phyloP scores from a whole-genome alignment of 2,888 invertebrate species.

The Oligia strigilis region DNA sequence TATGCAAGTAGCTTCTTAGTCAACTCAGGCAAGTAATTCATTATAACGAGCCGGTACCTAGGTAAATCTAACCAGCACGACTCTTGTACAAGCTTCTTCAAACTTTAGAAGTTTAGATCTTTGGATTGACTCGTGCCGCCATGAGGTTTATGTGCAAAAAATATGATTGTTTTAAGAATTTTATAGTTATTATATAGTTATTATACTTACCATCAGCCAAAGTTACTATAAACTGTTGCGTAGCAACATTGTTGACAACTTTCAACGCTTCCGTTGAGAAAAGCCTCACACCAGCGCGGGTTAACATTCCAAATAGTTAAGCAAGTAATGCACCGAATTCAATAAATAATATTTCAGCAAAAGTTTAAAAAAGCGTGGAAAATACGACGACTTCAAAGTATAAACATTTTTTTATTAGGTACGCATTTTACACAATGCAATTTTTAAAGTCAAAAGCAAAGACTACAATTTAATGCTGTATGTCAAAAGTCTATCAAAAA shows the following conservation, averaged over 20 bases:
- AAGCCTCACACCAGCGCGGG: constrained; percentile 77
- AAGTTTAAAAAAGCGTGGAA: not conserved
- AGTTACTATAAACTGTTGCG: constrained; percentile 85
- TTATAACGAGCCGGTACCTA: not conserved
- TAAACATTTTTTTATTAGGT: too few species aligned
- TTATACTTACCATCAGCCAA: constrained; percentile 78
- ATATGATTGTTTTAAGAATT: not conserved
- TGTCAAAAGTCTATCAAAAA: too few species aligned
- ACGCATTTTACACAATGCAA: too few species aligned
- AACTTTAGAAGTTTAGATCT: too few species aligned
- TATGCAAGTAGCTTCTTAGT: not conserved
- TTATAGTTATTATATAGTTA: not conserved
- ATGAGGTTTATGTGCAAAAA: not conserved
- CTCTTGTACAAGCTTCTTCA: too few species aligned
- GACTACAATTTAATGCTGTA: too few species aligned
- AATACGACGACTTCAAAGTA: not conserved
- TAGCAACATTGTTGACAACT: constrained; percentile 87
- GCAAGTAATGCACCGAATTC: constrained; percentile 7
- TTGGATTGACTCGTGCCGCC: not conserved
- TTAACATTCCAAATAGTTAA: constrained; percentile 81
- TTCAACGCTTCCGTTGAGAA: constrained; percentile 83
- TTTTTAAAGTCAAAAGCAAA: too few species aligned
- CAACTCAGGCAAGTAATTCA: not conserved
- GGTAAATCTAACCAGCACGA: not conserved
- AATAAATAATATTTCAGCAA: constrained; percentile 1